Evolutionary conservation across 2,113 vertebrate genomes (phyloP).

Genomic region (Podilymbus podiceps): DNA sequence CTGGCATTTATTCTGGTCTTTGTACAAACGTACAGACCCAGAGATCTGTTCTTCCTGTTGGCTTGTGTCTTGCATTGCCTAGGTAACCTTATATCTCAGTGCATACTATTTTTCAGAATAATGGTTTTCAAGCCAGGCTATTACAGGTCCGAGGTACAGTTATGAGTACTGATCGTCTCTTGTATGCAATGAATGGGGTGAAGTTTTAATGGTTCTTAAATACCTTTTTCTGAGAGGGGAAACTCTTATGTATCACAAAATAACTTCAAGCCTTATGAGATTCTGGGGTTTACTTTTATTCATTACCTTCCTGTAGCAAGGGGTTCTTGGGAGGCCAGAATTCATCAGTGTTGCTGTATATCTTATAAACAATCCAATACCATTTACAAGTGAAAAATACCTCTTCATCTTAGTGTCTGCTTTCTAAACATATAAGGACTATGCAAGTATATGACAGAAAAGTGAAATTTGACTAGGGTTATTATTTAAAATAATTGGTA

Average conservation of each 20-base stretch:
- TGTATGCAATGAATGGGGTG: neutral
- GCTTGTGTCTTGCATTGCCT: neutral
- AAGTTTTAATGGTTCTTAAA: neutral
- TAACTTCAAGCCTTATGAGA: neutral
- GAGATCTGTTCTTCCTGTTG: neutral
- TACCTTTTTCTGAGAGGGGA: neutral
- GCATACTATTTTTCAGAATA: neutral
- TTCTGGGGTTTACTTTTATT: neutral
- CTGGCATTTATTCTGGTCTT: neutral
- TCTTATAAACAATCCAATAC: neutral
- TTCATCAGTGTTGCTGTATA: neutral
- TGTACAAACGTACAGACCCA: neutral
- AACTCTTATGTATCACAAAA: neutral
- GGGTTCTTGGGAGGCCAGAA: neutral
- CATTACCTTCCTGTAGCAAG: neutral
- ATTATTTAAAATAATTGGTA: neutral
- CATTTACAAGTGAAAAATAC: neutral
- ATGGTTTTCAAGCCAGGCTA: neutral
- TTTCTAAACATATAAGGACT: neutral
- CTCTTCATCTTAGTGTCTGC: accelerated
- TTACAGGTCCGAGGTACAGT: neutral
- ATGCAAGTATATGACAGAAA: neutral
- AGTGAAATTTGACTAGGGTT: neutral
- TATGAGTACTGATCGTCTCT: neutral
- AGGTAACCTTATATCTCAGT: neutral